Evolutionary conservation across 2,113 vertebrate genomes (phyloP), one percentile per base, ranked within the genome.

Genomic region (Rhombomys opimus): DNA sequence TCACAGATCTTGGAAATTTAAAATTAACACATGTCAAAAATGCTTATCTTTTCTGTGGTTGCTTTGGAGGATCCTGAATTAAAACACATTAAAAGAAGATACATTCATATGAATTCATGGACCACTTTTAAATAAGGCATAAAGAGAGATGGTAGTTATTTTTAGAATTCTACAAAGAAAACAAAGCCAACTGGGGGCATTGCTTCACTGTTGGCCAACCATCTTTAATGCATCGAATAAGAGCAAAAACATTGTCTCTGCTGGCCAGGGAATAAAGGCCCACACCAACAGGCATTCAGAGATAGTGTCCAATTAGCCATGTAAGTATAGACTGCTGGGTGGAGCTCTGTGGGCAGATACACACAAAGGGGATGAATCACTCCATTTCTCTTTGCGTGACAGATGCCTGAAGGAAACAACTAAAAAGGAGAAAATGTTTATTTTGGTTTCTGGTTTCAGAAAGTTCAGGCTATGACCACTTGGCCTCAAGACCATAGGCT

Each of bases 91-190:
- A 65, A 90, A 95, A 91, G 57, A 92, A 85, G 70, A 82, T 18
- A 13, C 20, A 38, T 52, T 75, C 73, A 93, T 18, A 6, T 59
- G 87, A 91, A 61, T 38, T 91, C 25, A 18, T 61, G 4, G 59
- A 2, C 54, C 70, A 67, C n/a, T 92, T 97, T 95, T 92, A 23
- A 97, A 92, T 96, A 95, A 90, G 72, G 94, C 80, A 92, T 96
- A 61, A 96, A 97, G 97, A 85, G 20, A 68, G 27, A 68, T 11
- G 75, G 88, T 86, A 70, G 17, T 88, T 89, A 96, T 94, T 92
- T 95, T 96, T 90, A 92, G 89, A 94, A 70, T 86, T 20, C 70
- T 9, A 82, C 75, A 68, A 94, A 93, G 89, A 90, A 92, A 96
- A 89, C 67, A 76, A 95, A 86, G 41, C 59, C 89, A 93, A 85